A percentile compares a stretch with the other conserved stretches of the same genome.
These are phyloP conservation scores for Ormia ochracea DNA, from an alignment of 2,888 invertebrate species.

Conservation along the genomic window DNA sequence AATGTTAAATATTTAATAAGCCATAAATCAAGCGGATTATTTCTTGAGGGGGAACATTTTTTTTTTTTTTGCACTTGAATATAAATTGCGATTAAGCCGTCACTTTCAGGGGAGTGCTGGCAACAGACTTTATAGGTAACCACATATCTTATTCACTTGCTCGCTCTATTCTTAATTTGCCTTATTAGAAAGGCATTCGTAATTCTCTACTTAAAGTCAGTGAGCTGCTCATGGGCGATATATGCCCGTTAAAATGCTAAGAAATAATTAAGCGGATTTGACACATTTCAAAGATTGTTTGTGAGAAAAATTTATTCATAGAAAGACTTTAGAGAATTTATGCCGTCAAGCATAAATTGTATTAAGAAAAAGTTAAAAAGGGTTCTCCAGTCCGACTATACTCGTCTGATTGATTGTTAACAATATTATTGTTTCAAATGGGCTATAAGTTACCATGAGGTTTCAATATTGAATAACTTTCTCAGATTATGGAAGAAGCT, in stretches of 20 bases:
- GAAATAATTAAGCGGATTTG: not conserved
- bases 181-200: not conserved
- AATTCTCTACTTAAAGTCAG: not conserved
- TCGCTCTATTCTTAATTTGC: not conserved
- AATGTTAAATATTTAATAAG: constrained; percentile 60
- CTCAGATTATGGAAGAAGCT: too few species aligned
- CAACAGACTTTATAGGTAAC: not conserved
- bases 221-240: constrained; percentile 46
- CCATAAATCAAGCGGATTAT: constrained; percentile 55
- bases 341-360: not conserved
- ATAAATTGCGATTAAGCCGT: not conserved
- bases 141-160: constrained; percentile 4
- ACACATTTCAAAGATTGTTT: not conserved
- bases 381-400: too few species aligned
- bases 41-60: constrained; percentile 27
- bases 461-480: too few species aligned
- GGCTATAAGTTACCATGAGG: too few species aligned
- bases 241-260: constrained; percentile 10
- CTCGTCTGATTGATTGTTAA: too few species aligned
- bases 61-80: constrained; percentile 3
- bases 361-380: too few species aligned
- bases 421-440: too few species aligned
- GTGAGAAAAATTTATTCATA: not conserved
- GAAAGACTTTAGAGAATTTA: not conserved
- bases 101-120: not conserved